phyloP scores from a whole-genome alignment of 2,113 vertebrate genomes.

The Dromiciops gliroides region DNA sequence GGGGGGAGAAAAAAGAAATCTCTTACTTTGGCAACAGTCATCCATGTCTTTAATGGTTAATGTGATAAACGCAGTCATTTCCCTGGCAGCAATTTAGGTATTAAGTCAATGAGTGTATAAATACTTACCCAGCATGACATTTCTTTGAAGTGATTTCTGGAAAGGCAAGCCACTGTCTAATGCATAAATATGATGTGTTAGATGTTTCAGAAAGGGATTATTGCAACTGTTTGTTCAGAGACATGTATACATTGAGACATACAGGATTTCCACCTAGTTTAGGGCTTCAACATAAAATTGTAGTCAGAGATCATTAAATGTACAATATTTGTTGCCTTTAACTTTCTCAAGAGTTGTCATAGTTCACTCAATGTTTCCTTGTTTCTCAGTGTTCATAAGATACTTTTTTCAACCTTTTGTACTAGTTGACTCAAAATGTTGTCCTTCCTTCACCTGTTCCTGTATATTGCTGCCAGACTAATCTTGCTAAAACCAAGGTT shows the following conservation, averaged over 20 bases:
- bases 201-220: conserved; percentile 29
- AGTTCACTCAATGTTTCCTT: conserved; percentile 32
- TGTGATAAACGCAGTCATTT: conserved; percentile 58
- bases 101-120: conserved; percentile 34
- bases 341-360: conserved; percentile 41
- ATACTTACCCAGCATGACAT: conserved; percentile 32
- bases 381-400: not conserved
- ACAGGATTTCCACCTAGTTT: conserved; percentile 39
- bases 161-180: conserved; percentile 47
- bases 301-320: conserved; percentile 30
- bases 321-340: conserved; percentile 11
- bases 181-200: conserved; percentile 22
- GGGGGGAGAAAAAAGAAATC: conserved; percentile 28
- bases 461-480: not conserved
- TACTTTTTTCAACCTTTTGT: conserved; percentile 1
- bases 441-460: not conserved
- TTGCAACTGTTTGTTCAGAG: conserved; percentile 39
- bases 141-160: conserved; percentile 56
- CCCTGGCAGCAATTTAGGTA: conserved; percentile 40
- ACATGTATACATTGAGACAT: conserved; percentile 45
- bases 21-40: conserved; percentile 9
- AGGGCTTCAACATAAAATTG: conserved; percentile 32
- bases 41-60: conserved; percentile 33
- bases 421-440: conserved; percentile 34
- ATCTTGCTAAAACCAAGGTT: not conserved